Evolutionary conservation across 2,113 vertebrate species (phyloP).

Genomic region (Toxostoma redivivum): DNA sequence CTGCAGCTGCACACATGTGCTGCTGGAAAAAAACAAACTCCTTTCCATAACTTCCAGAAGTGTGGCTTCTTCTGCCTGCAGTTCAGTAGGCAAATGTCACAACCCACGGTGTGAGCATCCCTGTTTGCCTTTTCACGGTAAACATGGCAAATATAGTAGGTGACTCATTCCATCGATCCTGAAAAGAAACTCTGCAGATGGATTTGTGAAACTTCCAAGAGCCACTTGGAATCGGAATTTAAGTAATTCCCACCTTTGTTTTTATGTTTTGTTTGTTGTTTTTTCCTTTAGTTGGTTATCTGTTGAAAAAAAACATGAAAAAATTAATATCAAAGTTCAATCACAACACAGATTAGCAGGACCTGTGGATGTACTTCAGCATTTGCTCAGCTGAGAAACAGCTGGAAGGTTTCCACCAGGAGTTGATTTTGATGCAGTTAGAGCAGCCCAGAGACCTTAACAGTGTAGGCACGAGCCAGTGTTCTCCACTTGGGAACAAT

Average conservation of each 20-base stretch:
- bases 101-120: rapidly evolving
- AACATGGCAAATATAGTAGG: neutral
- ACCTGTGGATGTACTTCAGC: neutral
- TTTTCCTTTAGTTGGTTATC: neutral
- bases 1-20: neutral
- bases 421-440: neutral
- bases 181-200: neutral
- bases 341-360: rapidly evolving
- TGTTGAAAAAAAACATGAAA: neutral
- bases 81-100: neutral
- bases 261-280: neutral
- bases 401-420: neutral
- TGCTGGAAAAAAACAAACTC: neutral
- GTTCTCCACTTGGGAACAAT: neutral
- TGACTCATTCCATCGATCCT: neutral
- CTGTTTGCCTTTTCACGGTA: neutral
- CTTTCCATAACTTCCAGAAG: neutral
- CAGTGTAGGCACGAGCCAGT: neutral
- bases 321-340: neutral
- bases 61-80: neutral
- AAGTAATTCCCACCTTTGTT: neutral
- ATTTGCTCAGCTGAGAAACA: neutral
- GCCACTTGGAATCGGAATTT: neutral
- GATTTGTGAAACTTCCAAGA: neutral
- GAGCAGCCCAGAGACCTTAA: neutral